Percentiles rank a stretch among this genome's conserved stretches.
Conservation (phyloP, 2,888 invertebrate genomes). For the Coelogynopora nodosa region DNA sequence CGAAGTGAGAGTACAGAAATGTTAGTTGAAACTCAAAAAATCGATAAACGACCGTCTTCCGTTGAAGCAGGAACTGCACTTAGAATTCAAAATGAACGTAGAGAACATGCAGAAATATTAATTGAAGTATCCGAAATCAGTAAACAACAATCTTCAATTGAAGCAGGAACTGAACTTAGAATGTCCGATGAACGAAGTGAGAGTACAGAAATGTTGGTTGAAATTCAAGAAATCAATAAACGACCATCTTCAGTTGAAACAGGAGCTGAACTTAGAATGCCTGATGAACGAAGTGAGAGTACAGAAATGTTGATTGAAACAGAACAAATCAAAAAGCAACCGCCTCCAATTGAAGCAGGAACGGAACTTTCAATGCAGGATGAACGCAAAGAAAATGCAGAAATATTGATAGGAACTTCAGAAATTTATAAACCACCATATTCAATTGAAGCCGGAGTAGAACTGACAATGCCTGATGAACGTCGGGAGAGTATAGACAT, state of each 20-base stretch:
- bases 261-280: background rate
- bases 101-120: background rate
- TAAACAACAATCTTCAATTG: background rate
- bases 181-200: background rate
- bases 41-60: background rate
- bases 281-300: background rate
- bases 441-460: background rate
- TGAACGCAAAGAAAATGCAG: background rate
- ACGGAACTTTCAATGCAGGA: background rate
- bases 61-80: background rate
- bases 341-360: background rate
- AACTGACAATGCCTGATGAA: background rate
- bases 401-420: background rate
- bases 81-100: background rate
- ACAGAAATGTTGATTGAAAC: background rate
- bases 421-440: background rate
- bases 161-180: background rate
- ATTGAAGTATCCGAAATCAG: background rate
- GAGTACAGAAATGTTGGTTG: background rate
- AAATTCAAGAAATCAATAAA: background rate
- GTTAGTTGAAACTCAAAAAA: background rate
- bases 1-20: background rate
- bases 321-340: background rate
- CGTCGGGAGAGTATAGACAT: background rate
- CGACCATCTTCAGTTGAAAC: background rate